phyloP scores from a whole-genome alignment of 2,888 invertebrate genomes.

The Clivina fossor region DNA sequence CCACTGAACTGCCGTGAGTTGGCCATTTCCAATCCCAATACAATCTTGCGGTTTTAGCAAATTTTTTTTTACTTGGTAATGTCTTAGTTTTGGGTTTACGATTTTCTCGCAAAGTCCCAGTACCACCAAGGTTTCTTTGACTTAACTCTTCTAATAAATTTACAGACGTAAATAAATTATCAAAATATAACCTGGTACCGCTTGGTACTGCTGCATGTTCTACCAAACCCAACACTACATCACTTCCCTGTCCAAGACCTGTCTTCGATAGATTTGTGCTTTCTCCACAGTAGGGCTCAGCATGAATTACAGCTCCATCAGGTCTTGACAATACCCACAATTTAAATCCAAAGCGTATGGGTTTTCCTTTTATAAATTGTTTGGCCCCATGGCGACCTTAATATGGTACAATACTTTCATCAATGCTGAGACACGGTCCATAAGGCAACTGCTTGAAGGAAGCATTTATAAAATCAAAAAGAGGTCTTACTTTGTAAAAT shows the following conservation, averaged over 20 bases:
- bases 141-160: slow-evolving; percentile 27
- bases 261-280: slow-evolving; percentile 24
- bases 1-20: background rate
- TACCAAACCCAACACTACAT: slow-evolving; percentile 38
- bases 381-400: slow-evolving; percentile 41
- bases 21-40: background rate
- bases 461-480: slow-evolving; percentile 29
- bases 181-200: slow-evolving; percentile 34
- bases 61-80: slow-evolving; percentile 4
- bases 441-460: slow-evolving; percentile 37
- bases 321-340: slow-evolving; percentile 43
- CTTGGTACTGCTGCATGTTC: slow-evolving; percentile 27
- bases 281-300: slow-evolving; percentile 40
- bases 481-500: slow-evolving; percentile 37
- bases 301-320: slow-evolving; percentile 40
- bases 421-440: slow-evolving; percentile 39
- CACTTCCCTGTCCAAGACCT: slow-evolving; percentile 30
- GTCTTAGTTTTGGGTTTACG: background rate
- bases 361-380: slow-evolving; percentile 43
- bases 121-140: slow-evolving; percentile 14
- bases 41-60: background rate
- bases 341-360: slow-evolving; percentile 44
- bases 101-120: slow-evolving; percentile 14
- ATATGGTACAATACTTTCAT: slow-evolving; percentile 41
- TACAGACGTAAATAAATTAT: slow-evolving; percentile 38